phyloP scores from a whole-genome alignment of 2,113 vertebrate species.

The human (Homo sapiens) region GRCh38 chr2:141251501-141252000 shows the following conservation, averaged over 20 bases:
- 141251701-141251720: background rate
- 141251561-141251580: background rate
- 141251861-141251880: background rate
- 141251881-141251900: background rate
- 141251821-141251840: background rate
- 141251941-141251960: background rate
- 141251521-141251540: background rate
- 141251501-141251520: background rate
- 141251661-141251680: background rate
- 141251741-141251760: background rate
- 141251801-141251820: background rate
- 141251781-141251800: background rate
- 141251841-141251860: background rate
- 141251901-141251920: background rate
- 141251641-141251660: background rate
- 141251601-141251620: background rate
- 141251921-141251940: background rate
- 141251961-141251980: background rate
- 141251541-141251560: background rate
- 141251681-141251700: background rate
- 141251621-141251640: background rate
- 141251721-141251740: background rate
- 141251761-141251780: background rate
- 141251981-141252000: background rate
- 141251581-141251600: background rate